Percentiles rank a stretch among this genome's conserved stretches.
These are phyloP conservation scores for Notechis scutatus DNA, from an alignment of 2,113 vertebrate species.

Conservation along the genomic window DNA sequence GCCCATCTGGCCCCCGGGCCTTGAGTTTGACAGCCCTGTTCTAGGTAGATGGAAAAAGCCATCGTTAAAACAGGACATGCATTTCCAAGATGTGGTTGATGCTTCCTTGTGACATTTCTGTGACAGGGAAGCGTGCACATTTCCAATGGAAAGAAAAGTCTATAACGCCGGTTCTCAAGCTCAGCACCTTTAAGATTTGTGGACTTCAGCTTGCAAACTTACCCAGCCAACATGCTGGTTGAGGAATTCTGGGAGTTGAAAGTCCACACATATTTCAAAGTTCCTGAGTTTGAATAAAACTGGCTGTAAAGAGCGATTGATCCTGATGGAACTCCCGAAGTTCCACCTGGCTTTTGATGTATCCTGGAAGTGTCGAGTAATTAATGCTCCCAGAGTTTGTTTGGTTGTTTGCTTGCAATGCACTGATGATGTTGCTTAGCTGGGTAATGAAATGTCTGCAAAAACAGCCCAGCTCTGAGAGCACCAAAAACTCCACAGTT, in stretches of 20 bases:
- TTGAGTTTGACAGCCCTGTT: no score
- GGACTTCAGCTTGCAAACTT: neutral
- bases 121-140: neutral
- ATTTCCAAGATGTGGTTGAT: neutral
- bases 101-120: neutral
- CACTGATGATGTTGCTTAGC: neutral
- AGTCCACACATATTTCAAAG: neutral
- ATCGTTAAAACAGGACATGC: neutral
- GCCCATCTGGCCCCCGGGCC: no score
- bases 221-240: neutral
- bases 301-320: neutral
- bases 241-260: neutral
- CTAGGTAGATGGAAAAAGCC: neutral
- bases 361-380: neutral
- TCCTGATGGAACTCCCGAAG: neutral
- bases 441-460: neutral
- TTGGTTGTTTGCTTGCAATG: neutral
- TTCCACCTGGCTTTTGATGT: neutral
- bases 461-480: neutral
- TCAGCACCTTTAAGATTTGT: neutral
- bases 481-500: neutral
- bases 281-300: neutral
- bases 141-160: neutral
- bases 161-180: neutral
- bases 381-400: neutral